Base-by-base conservation (phyloP, 2,888 invertebrate genomes). In the Ophion slaviceki region DNA sequence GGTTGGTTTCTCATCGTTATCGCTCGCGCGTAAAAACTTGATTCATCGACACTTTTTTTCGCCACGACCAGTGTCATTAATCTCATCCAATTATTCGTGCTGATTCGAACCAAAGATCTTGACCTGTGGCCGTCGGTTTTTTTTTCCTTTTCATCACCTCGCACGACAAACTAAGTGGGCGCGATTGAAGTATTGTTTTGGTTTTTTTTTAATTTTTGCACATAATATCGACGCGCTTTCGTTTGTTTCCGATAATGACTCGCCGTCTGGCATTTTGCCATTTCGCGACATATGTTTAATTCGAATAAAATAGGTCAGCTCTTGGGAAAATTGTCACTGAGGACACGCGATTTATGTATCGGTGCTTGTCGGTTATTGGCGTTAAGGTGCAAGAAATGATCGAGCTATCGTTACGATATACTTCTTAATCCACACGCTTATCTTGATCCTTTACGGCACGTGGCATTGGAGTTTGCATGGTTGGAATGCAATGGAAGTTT, bases 1-100 rank as follows among this genome's bases (percentile, higher is more conserved):
- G 92, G 94, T 94, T 87, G 89, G 91, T 92, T 87, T 74, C 74
- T 67, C 68, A 17, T 59, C 57, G 20, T 32, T 20, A 59, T 71
- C 28, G 14, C 47, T n/a, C 20, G 4, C 20, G 20, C 53, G 53
- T 32, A 45, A 11, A 20, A 36, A 17, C 17, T 68, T n/a, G 24
- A 40, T 40, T 40, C 6, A 40, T 17, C 47, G 11, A 32, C 1
- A 3, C 36, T 40, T 59, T 70, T 70, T 71, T 36, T 66, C 62
- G 45, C 57, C 36, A 68, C 67, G 36, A 40, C n/a, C n/a, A 59
- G 32, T 47, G n/a, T 24, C 20, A 11, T n/a, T 71, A 10, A 72
- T 59, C 59, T 6, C 53, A 70, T 70, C 32, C 53, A 70, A 70
- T 70, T 70, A 28, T 14, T 53, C 53, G 53, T 11, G 17, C 53